phyloP scores from a whole-genome alignment of 2,888 invertebrate genomes.

The Drosophila setosimentum region DNA sequence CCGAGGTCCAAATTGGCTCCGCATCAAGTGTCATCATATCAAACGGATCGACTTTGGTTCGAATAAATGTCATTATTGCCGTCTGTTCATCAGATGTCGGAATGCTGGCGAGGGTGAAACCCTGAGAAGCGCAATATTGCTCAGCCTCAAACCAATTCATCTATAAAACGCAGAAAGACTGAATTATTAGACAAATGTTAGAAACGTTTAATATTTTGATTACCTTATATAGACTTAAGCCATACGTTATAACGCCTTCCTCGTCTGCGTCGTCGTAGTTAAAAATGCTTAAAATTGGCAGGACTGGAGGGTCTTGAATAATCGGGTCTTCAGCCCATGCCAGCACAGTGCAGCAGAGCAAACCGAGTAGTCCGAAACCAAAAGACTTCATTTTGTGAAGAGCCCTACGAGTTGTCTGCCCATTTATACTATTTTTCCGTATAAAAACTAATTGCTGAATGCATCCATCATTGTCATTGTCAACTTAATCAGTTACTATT shows the following conservation, averaged over 20 bases:
- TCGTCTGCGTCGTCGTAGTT: too few species aligned
- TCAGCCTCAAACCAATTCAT: constrained; percentile 24
- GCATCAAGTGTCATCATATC: background rate
- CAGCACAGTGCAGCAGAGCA: constrained; percentile 17
- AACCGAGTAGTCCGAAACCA: background rate
- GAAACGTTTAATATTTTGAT: too few species aligned
- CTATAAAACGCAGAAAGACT: background rate
- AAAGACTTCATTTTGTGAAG: constrained; percentile 25
- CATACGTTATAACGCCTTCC: too few species aligned
- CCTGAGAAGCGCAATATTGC: background rate
- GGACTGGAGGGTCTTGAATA: too few species aligned
- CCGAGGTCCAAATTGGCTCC: constrained; percentile 20
- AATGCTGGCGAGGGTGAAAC: background rate
- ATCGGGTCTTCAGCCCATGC: constrained; percentile 3
- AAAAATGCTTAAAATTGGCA: background rate
- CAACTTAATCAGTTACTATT: background rate
- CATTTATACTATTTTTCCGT: constrained; percentile 6
- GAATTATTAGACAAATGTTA: background rate
- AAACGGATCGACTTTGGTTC: background rate
- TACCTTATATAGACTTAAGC: constrained; percentile 11
- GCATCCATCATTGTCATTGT: constrained; percentile 45
- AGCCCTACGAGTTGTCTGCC: fast-evolving
- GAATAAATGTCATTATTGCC: background rate
- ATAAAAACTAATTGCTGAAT: background rate
- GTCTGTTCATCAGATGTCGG: background rate